Evolutionary conservation across 2,888 invertebrate species (phyloP).

Genomic region (Archips crataeganus): DNA sequence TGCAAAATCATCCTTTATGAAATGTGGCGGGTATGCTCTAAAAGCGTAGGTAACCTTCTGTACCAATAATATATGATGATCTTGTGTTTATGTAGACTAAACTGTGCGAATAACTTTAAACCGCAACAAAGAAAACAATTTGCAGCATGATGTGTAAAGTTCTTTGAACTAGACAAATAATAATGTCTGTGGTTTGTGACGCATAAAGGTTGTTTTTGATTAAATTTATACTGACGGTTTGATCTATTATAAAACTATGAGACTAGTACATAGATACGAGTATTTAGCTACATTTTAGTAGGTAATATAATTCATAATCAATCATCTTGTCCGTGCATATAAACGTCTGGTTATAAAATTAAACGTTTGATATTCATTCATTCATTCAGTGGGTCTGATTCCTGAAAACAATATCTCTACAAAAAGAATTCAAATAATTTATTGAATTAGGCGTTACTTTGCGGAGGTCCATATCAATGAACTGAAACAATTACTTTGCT

Average conservation of each 20-base stretch:
- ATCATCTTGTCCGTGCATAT: too few species aligned
- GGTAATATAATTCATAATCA: too few species aligned
- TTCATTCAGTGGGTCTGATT: too few species aligned
- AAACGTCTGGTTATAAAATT: too few species aligned
- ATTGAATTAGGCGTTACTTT: too few species aligned
- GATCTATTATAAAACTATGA: not conserved
- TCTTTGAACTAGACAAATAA: not conserved
- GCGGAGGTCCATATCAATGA: too few species aligned
- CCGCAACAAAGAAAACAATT: constrained; percentile 6
- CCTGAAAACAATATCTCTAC: too few species aligned
- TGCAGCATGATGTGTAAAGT: not conserved
- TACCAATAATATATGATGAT: not conserved
- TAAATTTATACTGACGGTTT: not conserved
- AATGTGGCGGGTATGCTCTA: not conserved
- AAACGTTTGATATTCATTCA: too few species aligned
- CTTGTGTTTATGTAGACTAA: not conserved
- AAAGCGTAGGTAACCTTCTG: not conserved
- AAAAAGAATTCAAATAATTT: too few species aligned
- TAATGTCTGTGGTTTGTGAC: not conserved
- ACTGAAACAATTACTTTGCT: too few species aligned
- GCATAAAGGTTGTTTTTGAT: not conserved
- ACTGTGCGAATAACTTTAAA: not conserved
- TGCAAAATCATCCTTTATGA: not conserved
- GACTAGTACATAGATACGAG: not conserved
- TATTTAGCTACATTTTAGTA: not conserved